Conservation (phyloP, 1,140 invertebrate species). For the Drosophila parabipectinata region DNA sequence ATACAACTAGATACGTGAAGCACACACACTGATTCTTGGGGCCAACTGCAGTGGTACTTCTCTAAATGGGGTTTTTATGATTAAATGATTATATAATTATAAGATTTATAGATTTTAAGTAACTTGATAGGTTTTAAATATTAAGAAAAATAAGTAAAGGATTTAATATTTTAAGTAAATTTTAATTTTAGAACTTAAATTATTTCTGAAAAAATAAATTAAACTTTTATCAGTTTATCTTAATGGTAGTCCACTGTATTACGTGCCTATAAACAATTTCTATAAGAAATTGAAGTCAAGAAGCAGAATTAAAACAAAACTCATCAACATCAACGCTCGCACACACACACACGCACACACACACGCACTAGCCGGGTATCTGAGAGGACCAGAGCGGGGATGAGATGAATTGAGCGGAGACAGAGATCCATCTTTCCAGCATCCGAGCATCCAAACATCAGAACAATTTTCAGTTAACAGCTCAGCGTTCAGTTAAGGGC, state of each 20-base stretch:
- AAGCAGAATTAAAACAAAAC: constrained; percentile 82
- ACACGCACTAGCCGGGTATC: constrained; percentile 34
- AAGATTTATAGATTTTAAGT: no score
- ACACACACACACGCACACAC: constrained; percentile 27
- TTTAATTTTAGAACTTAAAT: no score
- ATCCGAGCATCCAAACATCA: constrained; percentile 47
- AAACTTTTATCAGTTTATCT: background rate
- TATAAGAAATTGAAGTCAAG: constrained; percentile 83
- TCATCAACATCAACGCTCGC: constrained; percentile 66
- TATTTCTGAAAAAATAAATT: no score
- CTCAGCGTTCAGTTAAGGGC: constrained; percentile 30
- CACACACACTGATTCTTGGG: constrained; percentile 19
- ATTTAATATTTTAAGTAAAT: no score
- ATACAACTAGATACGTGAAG: constrained; percentile 18
- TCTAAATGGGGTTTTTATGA: background rate
- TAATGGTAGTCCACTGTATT: constrained; percentile 28
- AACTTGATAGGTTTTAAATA: no score
- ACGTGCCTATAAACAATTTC: constrained; percentile 77
- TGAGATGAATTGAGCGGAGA: constrained; percentile 32
- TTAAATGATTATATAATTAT: no score
- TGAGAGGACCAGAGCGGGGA: constrained; percentile 6
- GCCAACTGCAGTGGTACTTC: constrained; percentile 24
- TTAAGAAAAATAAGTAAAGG: no score
- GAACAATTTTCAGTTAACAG: constrained; percentile 68
- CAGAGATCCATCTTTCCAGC: constrained; percentile 69